Evolutionary conservation across 2,797 vertebrate genomes (phyloP), one percentile per base, ranked within the genome.

Genomic region (Gambusia yucatana): DNA sequence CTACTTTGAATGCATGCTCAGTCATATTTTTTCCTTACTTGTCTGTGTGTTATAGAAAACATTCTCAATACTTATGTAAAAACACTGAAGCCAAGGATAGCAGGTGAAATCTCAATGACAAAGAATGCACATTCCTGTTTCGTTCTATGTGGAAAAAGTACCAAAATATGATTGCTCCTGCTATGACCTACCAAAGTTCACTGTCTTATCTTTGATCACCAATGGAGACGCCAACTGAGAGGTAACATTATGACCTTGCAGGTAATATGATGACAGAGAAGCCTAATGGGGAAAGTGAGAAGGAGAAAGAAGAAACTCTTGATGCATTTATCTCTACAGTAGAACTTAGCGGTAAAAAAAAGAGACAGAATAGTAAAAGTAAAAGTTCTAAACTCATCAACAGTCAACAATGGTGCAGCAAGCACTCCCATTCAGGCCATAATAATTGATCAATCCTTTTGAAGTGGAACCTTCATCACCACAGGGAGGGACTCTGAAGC

Each of bases 281-380:
- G 10, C 47, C 5, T 28, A 28, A 77, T 44, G 17, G 73, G 70
- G 80, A 82, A 78, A 80, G 59, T 55, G 78, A 77, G 77, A 81
- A 43, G 67, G 47, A 25, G 30, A 65, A 69, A 77, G 65, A 80
- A 82, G 6, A 84, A 80, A 81, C 59, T 9, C 25, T 59, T 80
- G 81, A 79, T 84, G 72, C 10, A 0, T 87, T 90, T 78, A 74
- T 65, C 57, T 86, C 73, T 30, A 82, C 50, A 67, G 79, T 22
- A 39, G 43, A 79, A 63, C 39, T 47, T 1, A 5, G 50, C 48
- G 44, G 59, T 79, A 59, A 52, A 28, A 75, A 14, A 36, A 25
- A 13, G 39, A 44, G 41, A n/a, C 30, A 22, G 7, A 9, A 9
- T 33, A 43, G 11, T n/a, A 11, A 63, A 41, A 50, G 28, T 25